These are phyloP conservation scores for Cataglyphis livida DNA, from an alignment of 2,888 invertebrate genomes.

Conservation along the genomic window DNA sequence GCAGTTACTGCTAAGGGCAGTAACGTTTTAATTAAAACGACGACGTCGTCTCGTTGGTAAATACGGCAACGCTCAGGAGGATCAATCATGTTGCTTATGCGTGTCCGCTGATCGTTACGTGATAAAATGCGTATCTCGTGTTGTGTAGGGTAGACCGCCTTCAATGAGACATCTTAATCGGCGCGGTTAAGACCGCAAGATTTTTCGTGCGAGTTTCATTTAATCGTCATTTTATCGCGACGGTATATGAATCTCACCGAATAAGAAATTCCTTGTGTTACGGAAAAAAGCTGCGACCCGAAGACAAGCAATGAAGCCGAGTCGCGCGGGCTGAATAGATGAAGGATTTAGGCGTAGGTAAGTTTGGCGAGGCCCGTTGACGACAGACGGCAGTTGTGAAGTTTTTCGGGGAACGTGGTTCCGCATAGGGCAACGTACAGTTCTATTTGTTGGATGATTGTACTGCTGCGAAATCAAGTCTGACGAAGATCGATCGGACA, in stretches of 20 bases:
- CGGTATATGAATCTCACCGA: not conserved
- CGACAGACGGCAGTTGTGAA: constrained; percentile 83
- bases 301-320: constrained; percentile 38
- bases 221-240: not conserved
- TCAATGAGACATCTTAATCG: constrained; percentile 61
- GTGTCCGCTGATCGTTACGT: constrained; percentile 70
- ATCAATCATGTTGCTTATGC: constrained; percentile 80
- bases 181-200: constrained; percentile 22
- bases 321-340: constrained; percentile 33
- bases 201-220: constrained; percentile 13
- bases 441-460: constrained; percentile 86
- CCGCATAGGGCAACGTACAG: constrained; percentile 81
- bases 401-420: constrained; percentile 77
- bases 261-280: constrained; percentile 33
- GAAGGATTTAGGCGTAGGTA: constrained; percentile 65
- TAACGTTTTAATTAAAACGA: constrained; percentile 80
- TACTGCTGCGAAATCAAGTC: constrained; percentile 85
- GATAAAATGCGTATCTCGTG: constrained; percentile 68
- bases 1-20: constrained; percentile 58
- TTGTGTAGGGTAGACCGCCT: constrained; percentile 30
- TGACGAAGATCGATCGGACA: constrained; percentile 86
- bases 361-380: constrained; percentile 79
- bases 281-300: constrained; percentile 17
- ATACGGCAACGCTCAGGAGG: constrained; percentile 77
- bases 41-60: constrained; percentile 74